phyloP scores from a whole-genome alignment of 2,113 vertebrate genomes.

The Melanerpes aurifrons region DNA sequence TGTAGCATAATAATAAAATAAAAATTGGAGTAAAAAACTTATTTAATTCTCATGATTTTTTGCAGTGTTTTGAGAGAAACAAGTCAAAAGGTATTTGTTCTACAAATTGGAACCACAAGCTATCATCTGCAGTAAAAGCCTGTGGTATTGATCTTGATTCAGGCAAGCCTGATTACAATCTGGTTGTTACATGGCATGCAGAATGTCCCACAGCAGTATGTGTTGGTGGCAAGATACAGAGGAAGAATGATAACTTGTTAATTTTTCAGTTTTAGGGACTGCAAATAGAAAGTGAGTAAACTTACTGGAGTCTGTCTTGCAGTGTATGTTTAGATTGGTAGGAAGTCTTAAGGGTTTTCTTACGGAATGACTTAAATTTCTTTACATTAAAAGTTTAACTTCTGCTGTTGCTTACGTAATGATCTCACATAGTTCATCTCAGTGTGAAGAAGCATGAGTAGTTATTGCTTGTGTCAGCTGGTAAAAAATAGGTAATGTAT shows the following conservation, averaged over 20 bases:
- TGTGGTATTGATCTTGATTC: constrained; percentile 10
- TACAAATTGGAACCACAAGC: neutral
- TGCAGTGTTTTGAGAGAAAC: neutral
- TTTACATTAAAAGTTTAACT: neutral
- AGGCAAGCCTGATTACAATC: neutral
- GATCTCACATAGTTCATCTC: neutral
- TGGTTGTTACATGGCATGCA: neutral
- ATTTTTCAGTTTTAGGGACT: neutral
- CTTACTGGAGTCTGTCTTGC: neutral
- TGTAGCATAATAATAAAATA: neutral
- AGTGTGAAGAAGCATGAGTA: neutral
- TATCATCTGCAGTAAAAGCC: neutral
- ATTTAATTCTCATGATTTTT: neutral
- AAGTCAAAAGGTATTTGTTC: neutral
- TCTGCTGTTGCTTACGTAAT: neutral
- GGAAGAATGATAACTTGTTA: neutral
- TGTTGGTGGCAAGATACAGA: neutral
- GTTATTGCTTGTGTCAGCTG: neutral
- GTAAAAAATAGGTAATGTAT: neutral
- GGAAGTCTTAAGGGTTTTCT: neutral
- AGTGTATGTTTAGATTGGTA: neutral
- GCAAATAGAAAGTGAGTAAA: neutral
- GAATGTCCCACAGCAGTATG: neutral
- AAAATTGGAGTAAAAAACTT: neutral
- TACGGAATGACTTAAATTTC: neutral